Evolutionary conservation across 2,113 vertebrate genomes (phyloP), one percentile per base, ranked within the genome.

Genomic region (Synchiropus splendidus): DNA sequence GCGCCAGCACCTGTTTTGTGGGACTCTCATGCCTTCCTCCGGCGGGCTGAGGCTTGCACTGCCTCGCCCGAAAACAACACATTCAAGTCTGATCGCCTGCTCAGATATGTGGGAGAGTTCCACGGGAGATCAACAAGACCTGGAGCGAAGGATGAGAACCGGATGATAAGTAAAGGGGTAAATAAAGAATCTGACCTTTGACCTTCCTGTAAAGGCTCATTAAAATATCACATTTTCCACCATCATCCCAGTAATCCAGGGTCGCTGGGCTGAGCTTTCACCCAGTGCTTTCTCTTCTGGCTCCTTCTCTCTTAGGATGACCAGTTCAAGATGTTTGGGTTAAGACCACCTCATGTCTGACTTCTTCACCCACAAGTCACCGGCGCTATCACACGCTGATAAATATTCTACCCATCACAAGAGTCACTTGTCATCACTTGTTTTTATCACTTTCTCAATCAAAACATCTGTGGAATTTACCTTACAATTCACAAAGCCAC

Each of bases 1-100:
- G 36, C 34, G n/a, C 13, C 50, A 78, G 65, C 77, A 82, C 80
- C 80, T 80, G 79, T 72, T 80, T 67, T 60, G 3, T 36, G 36
- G 16, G 31, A 39, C 35, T 54, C 42, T 18, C 34, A 42, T 59
- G 56, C 49, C 56, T 60, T 59, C 39, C 31, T 40, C 51, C 36
- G 47, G 62, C 69, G 15, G 48, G 74, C 62, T 21, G 35, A 30
- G 70, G 56, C 70, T 68, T 55, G 72, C 49, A 56, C 45, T 34
- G 49, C 56, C 45, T 49, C 35, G 6, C 75, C 64, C 53, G 36
- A 27, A 32, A 59, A 54, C 60, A 58, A 57, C 54, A 54, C 56
- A 44, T 39, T 67, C 53, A 54, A 30, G 34, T 52, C 36, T 56
- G 53, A 38, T 36, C 52, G 53, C 60, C 58, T 47, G 61, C 48